These are phyloP conservation scores for Lycaon pictus DNA, from an alignment of 2,113 vertebrate genomes.

Conservation along the genomic window DNA sequence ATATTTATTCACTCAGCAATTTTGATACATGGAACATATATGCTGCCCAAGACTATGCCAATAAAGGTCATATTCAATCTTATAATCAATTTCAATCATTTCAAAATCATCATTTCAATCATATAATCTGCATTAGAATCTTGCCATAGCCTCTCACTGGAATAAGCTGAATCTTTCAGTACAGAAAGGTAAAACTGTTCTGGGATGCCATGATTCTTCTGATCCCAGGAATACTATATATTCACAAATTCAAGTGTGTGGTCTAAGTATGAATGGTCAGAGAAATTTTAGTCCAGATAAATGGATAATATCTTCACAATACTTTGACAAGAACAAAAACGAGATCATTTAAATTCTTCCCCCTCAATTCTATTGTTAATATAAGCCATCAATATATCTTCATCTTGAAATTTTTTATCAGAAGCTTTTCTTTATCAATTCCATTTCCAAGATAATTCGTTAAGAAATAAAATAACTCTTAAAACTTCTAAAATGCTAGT, in stretches of 20 bases:
- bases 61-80: background rate
- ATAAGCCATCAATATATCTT: background rate
- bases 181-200: background rate
- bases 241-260: background rate
- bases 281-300: background rate
- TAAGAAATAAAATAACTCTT: slow-evolving; percentile 22
- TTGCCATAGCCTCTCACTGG: background rate
- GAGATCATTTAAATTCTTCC: slow-evolving; percentile 18
- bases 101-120: background rate
- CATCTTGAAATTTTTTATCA: background rate
- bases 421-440: background rate
- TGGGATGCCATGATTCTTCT: background rate
- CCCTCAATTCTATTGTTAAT: background rate
- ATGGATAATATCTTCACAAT: background rate
- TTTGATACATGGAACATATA: background rate
- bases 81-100: background rate
- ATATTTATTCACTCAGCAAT: background rate
- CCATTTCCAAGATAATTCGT: background rate
- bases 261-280: background rate
- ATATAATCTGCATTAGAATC: background rate
- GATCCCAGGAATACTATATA: background rate
- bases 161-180: background rate
- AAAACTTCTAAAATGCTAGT: background rate
- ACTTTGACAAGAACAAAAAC: background rate
- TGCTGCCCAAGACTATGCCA: background rate